A percentile compares a stretch with the other conserved stretches of the same genome.
Evolutionary conservation across 2,888 invertebrate genomes (phyloP).

Genomic region (Gibbula magus): DNA sequence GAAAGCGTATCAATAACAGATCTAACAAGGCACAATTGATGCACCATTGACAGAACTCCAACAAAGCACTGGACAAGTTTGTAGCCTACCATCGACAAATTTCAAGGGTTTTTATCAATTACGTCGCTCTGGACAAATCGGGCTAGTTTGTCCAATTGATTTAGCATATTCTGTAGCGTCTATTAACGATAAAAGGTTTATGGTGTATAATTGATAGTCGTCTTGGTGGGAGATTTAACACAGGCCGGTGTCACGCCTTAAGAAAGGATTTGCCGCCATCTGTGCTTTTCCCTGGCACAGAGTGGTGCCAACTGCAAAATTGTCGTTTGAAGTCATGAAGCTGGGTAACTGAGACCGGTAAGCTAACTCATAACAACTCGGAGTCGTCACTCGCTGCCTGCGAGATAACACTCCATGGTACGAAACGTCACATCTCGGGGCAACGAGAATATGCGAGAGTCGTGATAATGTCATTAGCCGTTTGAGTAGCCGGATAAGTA

Average conservation of each 20-base stretch:
- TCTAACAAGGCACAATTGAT: not conserved
- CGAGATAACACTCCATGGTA: not conserved
- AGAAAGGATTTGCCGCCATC: not conserved
- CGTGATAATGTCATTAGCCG: not conserved
- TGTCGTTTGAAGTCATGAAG: not conserved
- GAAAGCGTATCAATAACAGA: not conserved
- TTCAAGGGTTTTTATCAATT: slow-evolving; percentile 6
- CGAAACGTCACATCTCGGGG: not conserved
- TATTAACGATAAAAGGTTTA: slow-evolving; percentile 8
- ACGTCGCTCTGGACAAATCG: not conserved
- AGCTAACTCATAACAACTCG: not conserved
- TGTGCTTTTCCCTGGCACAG: not conserved
- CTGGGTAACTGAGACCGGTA: not conserved
- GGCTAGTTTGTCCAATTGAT: slow-evolving; percentile 10
- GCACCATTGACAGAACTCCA: not conserved
- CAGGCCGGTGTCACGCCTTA: not conserved
- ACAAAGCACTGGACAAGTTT: not conserved
- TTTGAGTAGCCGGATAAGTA: not conserved
- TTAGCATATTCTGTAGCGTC: not conserved
- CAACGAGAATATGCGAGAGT: slow-evolving; percentile 4
- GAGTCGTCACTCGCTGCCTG: not conserved
- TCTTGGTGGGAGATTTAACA: not conserved
- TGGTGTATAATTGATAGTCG: not conserved
- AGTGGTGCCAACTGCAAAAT: not conserved
- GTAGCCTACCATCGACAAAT: not conserved